Evolutionary conservation across 2,888 invertebrate species (phyloP), one percentile per base, ranked within the genome.

Genomic region (Tetanocera ferruginea): DNA sequence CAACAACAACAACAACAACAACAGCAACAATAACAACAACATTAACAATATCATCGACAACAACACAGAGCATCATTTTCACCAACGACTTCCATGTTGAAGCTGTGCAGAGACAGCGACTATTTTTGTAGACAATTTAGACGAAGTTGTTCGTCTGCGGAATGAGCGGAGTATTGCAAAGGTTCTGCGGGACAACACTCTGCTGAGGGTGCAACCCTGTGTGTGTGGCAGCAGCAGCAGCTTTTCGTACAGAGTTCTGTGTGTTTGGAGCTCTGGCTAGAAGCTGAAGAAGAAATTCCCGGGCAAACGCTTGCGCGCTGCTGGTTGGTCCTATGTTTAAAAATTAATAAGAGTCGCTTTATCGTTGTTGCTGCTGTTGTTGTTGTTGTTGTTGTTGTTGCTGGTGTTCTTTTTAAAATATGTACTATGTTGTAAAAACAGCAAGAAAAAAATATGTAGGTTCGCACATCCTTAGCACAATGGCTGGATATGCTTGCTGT

Each of bases 231-330:
- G 57, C 49, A 57, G 17, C 69, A n/a, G n/a, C 25, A 60, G 28
- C 11, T 28, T 17, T 60, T 19, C 23, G 11, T 60, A 34, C 34
- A 34, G 64, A 66, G 64, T 37, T 66, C 31, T n/a, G 64, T n/a
- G 55, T 55, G n/a, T 55, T 55, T n/a, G 55, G 55, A 55, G 23
- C 19, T 55, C 55, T n/a, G n/a, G 55, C 55, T 55, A 79, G 81
- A 67, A 75, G 67, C 66, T 28, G 52, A 67, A 70, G 78, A 81
- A 77, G 57, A 86, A 88, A 89, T 88, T 88, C 89, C 89, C 89
- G 89, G 89, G 89, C 83, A 89, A 88, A 87, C 89, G 89, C 89
- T 86, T 89, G 89, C 89, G 89, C 88, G 79, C 82, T 89, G 69
- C 67, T 43, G 4, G 69, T 80, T 83, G 78, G 34, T 81, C 80